Evolutionary conservation across 2,113 vertebrate species (phyloP).

Genomic region (Limnothrissa miodon): DNA sequence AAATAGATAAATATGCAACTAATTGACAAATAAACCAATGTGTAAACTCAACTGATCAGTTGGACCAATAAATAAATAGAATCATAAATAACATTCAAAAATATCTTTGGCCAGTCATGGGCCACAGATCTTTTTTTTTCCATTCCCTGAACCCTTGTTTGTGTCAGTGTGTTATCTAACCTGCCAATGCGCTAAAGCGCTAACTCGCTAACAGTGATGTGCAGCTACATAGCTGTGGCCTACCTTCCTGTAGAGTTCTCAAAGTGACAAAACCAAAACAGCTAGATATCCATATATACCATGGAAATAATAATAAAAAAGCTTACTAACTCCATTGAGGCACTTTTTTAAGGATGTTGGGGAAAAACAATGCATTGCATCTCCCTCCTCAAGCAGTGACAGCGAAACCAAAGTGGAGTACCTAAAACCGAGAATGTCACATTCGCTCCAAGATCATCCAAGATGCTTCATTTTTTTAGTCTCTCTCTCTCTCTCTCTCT

Average conservation of each 20-base stretch:
- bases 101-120: conserved; percentile 70
- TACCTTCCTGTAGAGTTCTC: conserved; percentile 26
- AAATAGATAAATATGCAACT: conserved; percentile 74
- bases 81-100: conserved; percentile 76
- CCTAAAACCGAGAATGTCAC: conserved; percentile 48
- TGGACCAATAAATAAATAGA: conserved; percentile 73
- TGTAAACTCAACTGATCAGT: conserved; percentile 51
- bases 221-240: not conserved
- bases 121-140: conserved; percentile 47
- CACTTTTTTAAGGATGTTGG: conserved; percentile 74
- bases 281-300: conserved; percentile 46
- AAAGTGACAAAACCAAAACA: conserved; percentile 25
- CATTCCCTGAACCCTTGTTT: conserved; percentile 31
- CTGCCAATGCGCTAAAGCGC: conserved; percentile 4
- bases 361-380: conserved; percentile 58
- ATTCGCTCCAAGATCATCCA: conserved; percentile 52
- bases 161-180: conserved; percentile 17
- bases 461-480: conserved; percentile 48
- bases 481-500: conserved; percentile 26
- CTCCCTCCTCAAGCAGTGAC: conserved; percentile 46
- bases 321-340: conserved; percentile 69
- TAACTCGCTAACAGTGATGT: not conserved
- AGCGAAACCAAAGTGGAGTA: conserved; percentile 41
- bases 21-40: conserved; percentile 46
- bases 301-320: conserved; percentile 52